Percentiles rank a stretch among this genome's conserved stretches.
phyloP scores from a whole-genome alignment of 2,797 vertebrate species.

The Falco rusticolus region DNA sequence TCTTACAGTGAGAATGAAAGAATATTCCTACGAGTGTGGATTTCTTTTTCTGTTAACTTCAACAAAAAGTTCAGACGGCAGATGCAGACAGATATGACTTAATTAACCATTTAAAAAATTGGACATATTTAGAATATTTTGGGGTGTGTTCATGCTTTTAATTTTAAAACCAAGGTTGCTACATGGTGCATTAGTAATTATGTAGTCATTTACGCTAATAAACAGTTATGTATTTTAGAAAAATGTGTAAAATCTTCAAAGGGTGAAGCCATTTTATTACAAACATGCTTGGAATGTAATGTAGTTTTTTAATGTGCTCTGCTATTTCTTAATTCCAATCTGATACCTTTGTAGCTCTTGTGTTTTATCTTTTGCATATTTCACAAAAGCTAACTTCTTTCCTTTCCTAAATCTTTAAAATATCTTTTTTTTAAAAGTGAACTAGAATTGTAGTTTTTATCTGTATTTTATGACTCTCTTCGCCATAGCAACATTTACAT shows the following conservation, averaged over 20 bases:
- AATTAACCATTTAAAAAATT: conserved; percentile 31
- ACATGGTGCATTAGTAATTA: neutral
- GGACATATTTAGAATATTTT: neutral
- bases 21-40: conserved; percentile 4
- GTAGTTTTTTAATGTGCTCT: neutral
- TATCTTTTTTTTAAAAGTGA: neutral
- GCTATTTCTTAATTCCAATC: neutral
- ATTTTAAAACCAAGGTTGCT: neutral
- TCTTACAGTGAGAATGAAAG: neutral
- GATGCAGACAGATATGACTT: conserved; percentile 1
- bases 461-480: conserved; percentile 14
- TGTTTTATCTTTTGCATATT: neutral
- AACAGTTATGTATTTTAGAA: neutral
- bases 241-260: neutral
- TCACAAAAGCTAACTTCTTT: neutral
- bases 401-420: neutral
- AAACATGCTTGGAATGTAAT: neutral
- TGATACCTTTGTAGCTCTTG: neutral
- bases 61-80: conserved; percentile 3
- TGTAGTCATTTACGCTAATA: neutral
- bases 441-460: neutral
- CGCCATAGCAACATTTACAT: conserved; percentile 12
- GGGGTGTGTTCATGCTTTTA: neutral
- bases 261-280: neutral
- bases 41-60: conserved; percentile 7